These are phyloP conservation scores for Drosophila cracens DNA, from an alignment of 2,888 invertebrate genomes.

Conservation along the genomic window DNA sequence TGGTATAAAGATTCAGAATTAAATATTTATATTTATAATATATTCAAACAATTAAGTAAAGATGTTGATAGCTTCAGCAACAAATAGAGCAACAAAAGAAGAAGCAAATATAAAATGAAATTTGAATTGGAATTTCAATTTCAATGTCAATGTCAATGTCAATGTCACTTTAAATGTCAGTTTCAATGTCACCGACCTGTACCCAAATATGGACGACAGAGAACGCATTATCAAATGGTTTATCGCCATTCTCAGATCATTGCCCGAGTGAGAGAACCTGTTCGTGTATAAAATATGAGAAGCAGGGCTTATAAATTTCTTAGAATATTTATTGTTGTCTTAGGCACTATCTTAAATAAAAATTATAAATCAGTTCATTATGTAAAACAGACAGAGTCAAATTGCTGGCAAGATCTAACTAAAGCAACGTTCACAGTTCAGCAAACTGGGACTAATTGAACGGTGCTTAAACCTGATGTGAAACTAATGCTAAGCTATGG, in stretches of 20 bases:
- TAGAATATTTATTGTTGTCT: conserved; percentile 52
- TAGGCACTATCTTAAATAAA: conserved; percentile 62
- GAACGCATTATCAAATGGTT: not conserved
- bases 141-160: conserved; percentile 28
- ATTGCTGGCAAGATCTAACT: conserved; percentile 25
- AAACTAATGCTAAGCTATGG: conserved; percentile 7
- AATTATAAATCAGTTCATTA: conserved; percentile 77
- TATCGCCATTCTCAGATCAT: not conserved
- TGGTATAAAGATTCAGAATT: conserved; percentile 1
- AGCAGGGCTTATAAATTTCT: conserved; percentile 20
- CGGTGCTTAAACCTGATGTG: conserved; percentile 55
- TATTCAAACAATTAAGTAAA: not conserved
- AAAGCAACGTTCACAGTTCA: conserved; percentile 18
- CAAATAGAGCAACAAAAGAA: not conserved
- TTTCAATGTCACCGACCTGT: conserved; percentile 27
- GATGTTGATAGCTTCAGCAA: not conserved
- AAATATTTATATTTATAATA: not conserved
- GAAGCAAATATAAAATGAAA: conserved; percentile 21
- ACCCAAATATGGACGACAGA: not conserved
- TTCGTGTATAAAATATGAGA: not conserved
- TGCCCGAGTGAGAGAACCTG: not conserved
- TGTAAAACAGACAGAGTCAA: conserved; percentile 21
- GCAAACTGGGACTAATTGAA: conserved; percentile 14
- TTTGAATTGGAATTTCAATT: not conserved
- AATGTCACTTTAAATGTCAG: conserved; percentile 18